Evolutionary conservation across 2,113 vertebrate species (phyloP).

Genomic region (Sinocyclocheilus anophthalmus): DNA sequence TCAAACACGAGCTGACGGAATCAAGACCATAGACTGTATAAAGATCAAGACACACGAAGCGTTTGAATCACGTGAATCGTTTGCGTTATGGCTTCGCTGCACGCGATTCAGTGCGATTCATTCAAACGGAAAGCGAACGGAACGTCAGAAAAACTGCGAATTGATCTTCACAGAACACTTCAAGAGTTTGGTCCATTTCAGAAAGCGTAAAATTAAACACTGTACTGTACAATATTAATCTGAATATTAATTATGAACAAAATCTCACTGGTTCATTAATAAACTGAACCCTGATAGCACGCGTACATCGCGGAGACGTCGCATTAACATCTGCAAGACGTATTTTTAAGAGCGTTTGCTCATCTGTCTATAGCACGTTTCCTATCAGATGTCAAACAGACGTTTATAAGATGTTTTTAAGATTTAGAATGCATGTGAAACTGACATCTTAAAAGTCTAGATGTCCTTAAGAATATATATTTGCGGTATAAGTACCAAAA

Average conservation of each 20-base stretch:
- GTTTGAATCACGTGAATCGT: neutral
- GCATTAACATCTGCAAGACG: too few species aligned
- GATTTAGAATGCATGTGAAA: too few species aligned
- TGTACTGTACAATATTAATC: neutral
- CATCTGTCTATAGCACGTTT: too few species aligned
- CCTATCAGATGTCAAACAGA: too few species aligned
- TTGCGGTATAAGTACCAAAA: too few species aligned
- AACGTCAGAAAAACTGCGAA: neutral
- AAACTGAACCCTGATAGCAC: neutral
- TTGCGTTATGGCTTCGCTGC: conserved; percentile 2
- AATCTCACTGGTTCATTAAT: neutral
- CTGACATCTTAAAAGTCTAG: too few species aligned
- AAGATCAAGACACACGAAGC: neutral
- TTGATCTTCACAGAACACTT: conserved; percentile 40
- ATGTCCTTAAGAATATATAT: too few species aligned
- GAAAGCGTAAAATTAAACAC: neutral
- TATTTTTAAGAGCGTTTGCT: too few species aligned
- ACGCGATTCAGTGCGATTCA: neutral
- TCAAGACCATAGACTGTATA: neutral
- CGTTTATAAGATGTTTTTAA: too few species aligned
- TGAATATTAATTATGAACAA: neutral
- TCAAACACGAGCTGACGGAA: neutral
- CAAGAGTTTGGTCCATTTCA: conserved; percentile 69
- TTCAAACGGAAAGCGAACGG: neutral
- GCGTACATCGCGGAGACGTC: too few species aligned